A percentile compares a stretch with the other conserved stretches of the same genome.
These are phyloP conservation scores for Siderastrea radians DNA, from an alignment of 92 coral and sea anemone genomes.

Conservation along the genomic window DNA sequence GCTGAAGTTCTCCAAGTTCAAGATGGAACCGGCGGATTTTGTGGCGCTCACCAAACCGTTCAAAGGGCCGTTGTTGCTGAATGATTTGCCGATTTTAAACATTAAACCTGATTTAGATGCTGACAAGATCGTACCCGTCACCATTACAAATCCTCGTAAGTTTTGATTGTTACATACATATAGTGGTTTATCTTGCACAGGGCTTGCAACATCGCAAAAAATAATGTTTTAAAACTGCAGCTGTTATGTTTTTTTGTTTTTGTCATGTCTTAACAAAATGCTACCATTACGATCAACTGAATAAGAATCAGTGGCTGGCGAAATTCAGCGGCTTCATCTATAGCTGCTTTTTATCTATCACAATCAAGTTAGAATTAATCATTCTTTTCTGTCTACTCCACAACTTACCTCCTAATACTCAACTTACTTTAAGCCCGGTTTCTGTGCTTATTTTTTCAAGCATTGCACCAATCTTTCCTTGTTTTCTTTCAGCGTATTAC, in stretches of 20 bases:
- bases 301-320: too few relatives aligned
- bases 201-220: too few relatives aligned
- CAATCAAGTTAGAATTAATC: too few relatives aligned
- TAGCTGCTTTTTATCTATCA: too few relatives aligned
- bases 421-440: too few relatives aligned
- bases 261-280: too few relatives aligned
- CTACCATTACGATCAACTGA: too few relatives aligned
- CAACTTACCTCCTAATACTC: too few relatives aligned
- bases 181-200: background rate
- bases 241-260: too few relatives aligned
- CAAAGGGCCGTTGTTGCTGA: constrained; percentile 55
- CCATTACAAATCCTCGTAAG: constrained; percentile 84
- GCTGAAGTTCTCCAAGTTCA: constrained; percentile 72
- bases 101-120: constrained; percentile 75
- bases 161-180: background rate
- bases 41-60: constrained; percentile 46
- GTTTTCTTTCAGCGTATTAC: constrained; percentile 71
- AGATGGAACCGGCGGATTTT: constrained; percentile 78
- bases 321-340: too few relatives aligned
- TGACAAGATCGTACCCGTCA: constrained; percentile 72
- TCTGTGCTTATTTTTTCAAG: background rate
- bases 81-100: constrained; percentile 65
- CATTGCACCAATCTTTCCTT: background rate
- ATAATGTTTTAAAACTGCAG: too few relatives aligned
- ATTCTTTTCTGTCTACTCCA: too few relatives aligned